phyloP scores from a whole-genome alignment of 2,113 vertebrate genomes.

The Chionodraco myersi region DNA sequence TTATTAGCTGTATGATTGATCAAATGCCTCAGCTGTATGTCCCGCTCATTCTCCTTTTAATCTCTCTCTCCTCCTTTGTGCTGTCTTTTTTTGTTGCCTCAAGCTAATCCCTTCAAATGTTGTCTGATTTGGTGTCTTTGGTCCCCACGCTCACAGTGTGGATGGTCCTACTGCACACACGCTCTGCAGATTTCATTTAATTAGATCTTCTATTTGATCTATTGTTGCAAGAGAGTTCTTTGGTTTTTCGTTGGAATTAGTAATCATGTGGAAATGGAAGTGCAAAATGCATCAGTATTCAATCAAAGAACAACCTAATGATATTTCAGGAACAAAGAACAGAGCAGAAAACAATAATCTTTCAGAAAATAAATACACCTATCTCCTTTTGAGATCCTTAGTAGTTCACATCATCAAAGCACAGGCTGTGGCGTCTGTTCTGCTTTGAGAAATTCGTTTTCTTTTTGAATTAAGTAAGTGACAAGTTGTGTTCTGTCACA shows the following conservation, averaged over 20 bases:
- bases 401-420: conserved; percentile 15
- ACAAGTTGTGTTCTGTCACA: background rate
- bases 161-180: conserved; percentile 9
- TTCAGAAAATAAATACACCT: background rate
- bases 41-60: conserved; percentile 40
- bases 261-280: conserved; percentile 7
- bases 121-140: conserved; percentile 38
- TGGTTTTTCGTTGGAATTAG: background rate
- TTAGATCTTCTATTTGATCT: background rate
- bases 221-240: background rate
- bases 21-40: conserved; percentile 52
- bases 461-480: background rate
- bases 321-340: background rate
- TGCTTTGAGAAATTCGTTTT: background rate
- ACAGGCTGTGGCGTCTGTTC: conserved; percentile 24
- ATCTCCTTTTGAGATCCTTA: background rate
- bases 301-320: background rate
- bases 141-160: conserved; percentile 22
- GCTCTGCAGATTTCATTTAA: conserved; percentile 39
- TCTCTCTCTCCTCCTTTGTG: conserved; percentile 44
- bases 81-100: conserved; percentile 38
- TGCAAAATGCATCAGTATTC: background rate
- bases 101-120: conserved; percentile 56
- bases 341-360: background rate
- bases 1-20: conserved; percentile 72